Conservation (phyloP, 64 coral and sea anemone species). For the Actinia equina region DNA sequence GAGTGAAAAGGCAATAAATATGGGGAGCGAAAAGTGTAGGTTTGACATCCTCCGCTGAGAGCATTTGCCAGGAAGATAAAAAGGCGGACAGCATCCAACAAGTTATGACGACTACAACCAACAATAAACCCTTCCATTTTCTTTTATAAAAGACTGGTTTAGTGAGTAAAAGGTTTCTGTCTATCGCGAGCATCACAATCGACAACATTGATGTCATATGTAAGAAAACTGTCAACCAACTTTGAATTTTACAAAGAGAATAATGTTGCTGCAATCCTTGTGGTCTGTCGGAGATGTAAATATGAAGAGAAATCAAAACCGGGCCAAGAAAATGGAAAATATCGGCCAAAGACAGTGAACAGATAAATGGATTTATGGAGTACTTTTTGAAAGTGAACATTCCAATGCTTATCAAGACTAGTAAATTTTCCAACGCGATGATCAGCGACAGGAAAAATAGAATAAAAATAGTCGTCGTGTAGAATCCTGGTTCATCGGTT, state of each 20-base stretch:
- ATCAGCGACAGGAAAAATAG: not conserved
- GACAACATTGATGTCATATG: conserved; percentile 10
- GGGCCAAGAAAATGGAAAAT: conserved; percentile 45
- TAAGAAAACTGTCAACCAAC: conserved; percentile 37
- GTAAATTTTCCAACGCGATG: not conserved
- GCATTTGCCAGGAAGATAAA: conserved; percentile 41
- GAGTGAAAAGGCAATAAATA: conserved; percentile 44
- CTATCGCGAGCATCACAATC: conserved; percentile 23
- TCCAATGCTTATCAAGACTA: not conserved
- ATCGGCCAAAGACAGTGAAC: conserved; percentile 34
- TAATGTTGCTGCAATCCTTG: conserved; percentile 5
- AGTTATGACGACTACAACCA: conserved; percentile 21
- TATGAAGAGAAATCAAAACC: conserved; percentile 19
- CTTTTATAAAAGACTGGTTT: conserved; percentile 22
- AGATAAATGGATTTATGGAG: not conserved
- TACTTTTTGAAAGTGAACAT: conserved; percentile 14
- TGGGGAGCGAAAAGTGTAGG: not conserved
- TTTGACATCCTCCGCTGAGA: conserved; percentile 4
- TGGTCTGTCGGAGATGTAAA: not conserved
- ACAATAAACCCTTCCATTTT: conserved; percentile 40
- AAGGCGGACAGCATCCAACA: conserved; percentile 34
- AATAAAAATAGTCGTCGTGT: not conserved
- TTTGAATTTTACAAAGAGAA: conserved; percentile 33
- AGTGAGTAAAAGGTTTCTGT: conserved; percentile 18
- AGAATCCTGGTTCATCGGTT: not conserved